Evolutionary conservation across 2,888 invertebrate genomes (phyloP).

Genomic region (Heliothis peltigera): DNA sequence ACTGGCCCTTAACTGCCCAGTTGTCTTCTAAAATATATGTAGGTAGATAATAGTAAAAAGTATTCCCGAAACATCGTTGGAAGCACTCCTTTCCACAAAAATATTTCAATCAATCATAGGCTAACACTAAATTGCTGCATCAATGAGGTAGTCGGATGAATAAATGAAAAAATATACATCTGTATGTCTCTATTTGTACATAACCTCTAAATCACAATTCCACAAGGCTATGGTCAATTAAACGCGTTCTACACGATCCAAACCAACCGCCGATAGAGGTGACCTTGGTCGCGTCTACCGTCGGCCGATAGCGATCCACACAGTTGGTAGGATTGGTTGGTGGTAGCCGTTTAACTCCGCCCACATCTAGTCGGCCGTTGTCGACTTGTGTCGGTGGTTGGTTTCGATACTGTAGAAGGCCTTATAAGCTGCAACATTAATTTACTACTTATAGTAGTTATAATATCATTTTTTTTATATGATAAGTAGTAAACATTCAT

Average conservation of each 20-base stretch:
- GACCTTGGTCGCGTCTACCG: too few species aligned
- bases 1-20: too few species aligned
- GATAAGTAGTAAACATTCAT: constrained; percentile 32
- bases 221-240: constrained; percentile 59
- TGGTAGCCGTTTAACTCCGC: too few species aligned
- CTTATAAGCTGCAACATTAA: constrained; percentile 37
- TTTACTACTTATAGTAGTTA: constrained; percentile 44
- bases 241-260: too few species aligned
- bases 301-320: too few species aligned
- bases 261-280: too few species aligned
- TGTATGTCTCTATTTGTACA: constrained; percentile 49
- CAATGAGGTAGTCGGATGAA: constrained; percentile 72
- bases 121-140: constrained; percentile 57
- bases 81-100: constrained; percentile 44
- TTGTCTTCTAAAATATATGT: too few species aligned
- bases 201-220: constrained; percentile 67
- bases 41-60: too few species aligned
- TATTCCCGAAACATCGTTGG: constrained; percentile 31
- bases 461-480: constrained; percentile 9
- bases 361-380: too few species aligned
- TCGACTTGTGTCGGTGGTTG: too few species aligned
- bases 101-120: constrained; percentile 31
- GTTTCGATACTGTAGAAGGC: too few species aligned
- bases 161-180: constrained; percentile 62
- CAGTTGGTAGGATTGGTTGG: too few species aligned